Evolutionary conservation across 2,888 invertebrate species (phyloP), one percentile per base, ranked within the genome.

Genomic region (Dinocampus coccinellae): DNA sequence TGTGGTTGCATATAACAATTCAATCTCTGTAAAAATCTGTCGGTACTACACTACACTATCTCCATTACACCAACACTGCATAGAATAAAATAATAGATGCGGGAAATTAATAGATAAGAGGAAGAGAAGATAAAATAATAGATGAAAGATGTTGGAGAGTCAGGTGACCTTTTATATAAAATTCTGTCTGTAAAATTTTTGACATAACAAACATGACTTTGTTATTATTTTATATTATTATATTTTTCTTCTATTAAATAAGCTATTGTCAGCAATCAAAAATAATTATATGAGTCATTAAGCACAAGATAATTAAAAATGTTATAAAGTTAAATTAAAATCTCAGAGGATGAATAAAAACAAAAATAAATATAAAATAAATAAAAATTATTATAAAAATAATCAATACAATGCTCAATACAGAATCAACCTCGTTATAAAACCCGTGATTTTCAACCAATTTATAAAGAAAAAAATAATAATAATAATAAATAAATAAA

Each of bases 1-100:
- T 29, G 69, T 58, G 64, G 57, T 62, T 76, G 53, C 66, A 58
- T 65, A 75, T 71, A 76, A 77, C 79, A 77, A 79, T 79, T 78
- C 78, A 79, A 81, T 80, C 78, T 79, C 75, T 69, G 72, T 72
- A 67, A 75, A 80, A 78, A 80, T 78, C 77, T 78, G 75, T 65
- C 69, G 63, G 69, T 70, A 75, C 67, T 72, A n/a, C n/a, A n/a
- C 61, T 67, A 24, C 62, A 47, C 67, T 34, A 29, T 29, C 57
- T 22, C 3, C 26, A n/a, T n/a, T n/a, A n/a, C n/a, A n/a, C n/a
- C n/a, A n/a, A 24, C n/a, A 6, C 26, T 57, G 26, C 26, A 47
- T 47, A 16, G 16, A 47, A 47, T 47, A 16, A 47, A 47, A 47
- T 20, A 39, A 13, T n/a, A 6, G n/a, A 11, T 39, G 39, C n/a